Evolutionary conservation across 2,113 vertebrate genomes (phyloP), one percentile per base, ranked within the genome.

Genomic region (Coreoperca whiteheadi): DNA sequence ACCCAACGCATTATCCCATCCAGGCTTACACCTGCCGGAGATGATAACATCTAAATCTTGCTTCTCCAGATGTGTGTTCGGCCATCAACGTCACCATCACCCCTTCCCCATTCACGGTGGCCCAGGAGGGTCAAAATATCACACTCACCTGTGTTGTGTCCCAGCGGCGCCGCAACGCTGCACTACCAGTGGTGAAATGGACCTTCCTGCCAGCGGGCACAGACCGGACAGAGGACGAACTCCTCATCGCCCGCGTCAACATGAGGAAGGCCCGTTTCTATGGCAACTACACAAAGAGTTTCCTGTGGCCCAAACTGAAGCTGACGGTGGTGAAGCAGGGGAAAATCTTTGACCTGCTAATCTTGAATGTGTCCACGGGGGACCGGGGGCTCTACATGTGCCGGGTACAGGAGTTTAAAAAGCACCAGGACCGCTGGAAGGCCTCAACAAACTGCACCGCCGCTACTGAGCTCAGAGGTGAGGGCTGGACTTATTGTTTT

Each of bases 331-430:
- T 97, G 66, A 95, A 95, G 57, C 95, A 94, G 0, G 96, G 96
- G 51, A 92, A 90, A 59, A 91, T 96, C 46, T 99, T 97, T 70
- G 92, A 95, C 53, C 95, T 99, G 73, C 93, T 96, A 1, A 94
- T 99, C 80, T 41, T 97, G 83, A 96, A 95, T 8, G 94, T 99
- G 41, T 95, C 91, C 1, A 88, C 93, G 32, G 85, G 87, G 0
- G 98, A 99, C 84, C 92, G 96, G 78, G 98, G 98, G 6, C 94
- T 94, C 48, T 99, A 99, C 78, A 94, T 96, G 87, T 99, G 98
- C 89, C 96, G 96, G 89, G 98, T 98, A 25, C 98, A 99, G 87
- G 98, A 99, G 92, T 98, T 99, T 74, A 96, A 95, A 76, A 97
- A 95, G 82, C 95, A 97, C 65, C 95, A 93, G 88, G 96, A 96